These are phyloP conservation scores for Eilema sororculum DNA, from an alignment of 2,888 invertebrate species.

Conservation along the genomic window DNA sequence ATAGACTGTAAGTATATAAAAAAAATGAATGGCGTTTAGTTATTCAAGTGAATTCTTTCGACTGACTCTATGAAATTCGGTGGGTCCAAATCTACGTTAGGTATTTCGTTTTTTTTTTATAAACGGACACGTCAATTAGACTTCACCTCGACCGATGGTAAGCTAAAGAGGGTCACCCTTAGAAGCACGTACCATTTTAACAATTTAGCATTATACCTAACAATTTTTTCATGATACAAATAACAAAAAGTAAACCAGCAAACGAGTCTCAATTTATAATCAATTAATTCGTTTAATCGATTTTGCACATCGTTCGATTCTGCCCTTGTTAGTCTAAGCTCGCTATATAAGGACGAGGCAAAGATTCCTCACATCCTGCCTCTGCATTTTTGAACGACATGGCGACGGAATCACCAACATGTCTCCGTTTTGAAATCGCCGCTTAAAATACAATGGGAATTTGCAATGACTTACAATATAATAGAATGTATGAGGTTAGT, in stretches of 20 bases:
- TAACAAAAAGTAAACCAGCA: slow-evolving; percentile 19
- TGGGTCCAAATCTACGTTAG: too few species aligned
- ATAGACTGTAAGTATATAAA: too few species aligned
- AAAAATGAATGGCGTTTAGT: too few species aligned
- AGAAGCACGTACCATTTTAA: too few species aligned
- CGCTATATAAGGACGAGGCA: slow-evolving; percentile 61
- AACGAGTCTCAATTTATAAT: slow-evolving; percentile 44
- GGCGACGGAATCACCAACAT: slow-evolving; percentile 42
- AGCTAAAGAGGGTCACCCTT: too few species aligned
- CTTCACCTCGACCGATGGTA: too few species aligned
- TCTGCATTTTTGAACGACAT: slow-evolving; percentile 45
- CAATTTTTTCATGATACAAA: neutral
- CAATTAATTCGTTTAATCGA: slow-evolving; percentile 55
- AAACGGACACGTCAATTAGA: too few species aligned
- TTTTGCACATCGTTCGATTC: slow-evolving; percentile 50
- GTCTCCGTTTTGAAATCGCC: slow-evolving; percentile 49
- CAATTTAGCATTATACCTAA: too few species aligned
- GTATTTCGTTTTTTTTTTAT: too few species aligned
- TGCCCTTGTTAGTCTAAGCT: slow-evolving; percentile 52
- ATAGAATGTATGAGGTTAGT: slow-evolving; percentile 4
- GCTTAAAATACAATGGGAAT: slow-evolving; percentile 65
- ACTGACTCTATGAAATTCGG: too few species aligned
- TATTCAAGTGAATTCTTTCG: too few species aligned
- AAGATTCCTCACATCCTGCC: slow-evolving; percentile 59
- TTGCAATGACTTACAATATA: slow-evolving; percentile 25